Conservation (phyloP, 1,140 invertebrate species). For the Drosophila nikananu region DNA sequence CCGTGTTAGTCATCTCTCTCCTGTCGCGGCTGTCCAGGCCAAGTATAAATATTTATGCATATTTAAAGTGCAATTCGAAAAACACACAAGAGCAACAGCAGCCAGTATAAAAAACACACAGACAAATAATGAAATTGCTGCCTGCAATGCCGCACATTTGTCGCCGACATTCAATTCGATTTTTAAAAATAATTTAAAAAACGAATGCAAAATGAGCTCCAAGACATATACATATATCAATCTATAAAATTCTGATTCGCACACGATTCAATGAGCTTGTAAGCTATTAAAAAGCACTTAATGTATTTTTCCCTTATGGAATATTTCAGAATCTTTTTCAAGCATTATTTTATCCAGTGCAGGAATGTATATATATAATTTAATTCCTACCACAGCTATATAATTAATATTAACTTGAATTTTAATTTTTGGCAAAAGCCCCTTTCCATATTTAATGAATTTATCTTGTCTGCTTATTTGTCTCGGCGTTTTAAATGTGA, state of each 20-base stretch:
- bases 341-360: not conserved
- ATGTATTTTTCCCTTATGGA: conserved; percentile 1
- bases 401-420: conserved; percentile 32
- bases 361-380: not conserved
- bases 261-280: conserved; percentile 5
- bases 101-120: conserved; percentile 11
- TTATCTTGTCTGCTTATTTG: conserved; percentile 18
- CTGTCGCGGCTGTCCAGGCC: conserved; percentile 23
- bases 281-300: conserved; percentile 28
- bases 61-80: conserved; percentile 72
- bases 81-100: conserved; percentile 9
- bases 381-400: not conserved
- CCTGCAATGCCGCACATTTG: conserved; percentile 36
- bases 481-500: conserved; percentile 5
- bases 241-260: conserved; percentile 5
- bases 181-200: conserved; percentile 48
- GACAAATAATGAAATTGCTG: conserved; percentile 46
- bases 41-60: conserved; percentile 52
- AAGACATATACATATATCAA: not conserved
- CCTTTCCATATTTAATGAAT: conserved; percentile 18
- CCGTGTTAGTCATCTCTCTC: conserved; percentile 60
- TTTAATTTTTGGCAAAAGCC: conserved; percentile 20
- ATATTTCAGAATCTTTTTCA: conserved; percentile 1
- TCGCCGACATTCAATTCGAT: conserved; percentile 52
- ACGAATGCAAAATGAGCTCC: conserved; percentile 4